Conservation (phyloP, 1,140 invertebrate species). For the Apis cerana region DNA sequence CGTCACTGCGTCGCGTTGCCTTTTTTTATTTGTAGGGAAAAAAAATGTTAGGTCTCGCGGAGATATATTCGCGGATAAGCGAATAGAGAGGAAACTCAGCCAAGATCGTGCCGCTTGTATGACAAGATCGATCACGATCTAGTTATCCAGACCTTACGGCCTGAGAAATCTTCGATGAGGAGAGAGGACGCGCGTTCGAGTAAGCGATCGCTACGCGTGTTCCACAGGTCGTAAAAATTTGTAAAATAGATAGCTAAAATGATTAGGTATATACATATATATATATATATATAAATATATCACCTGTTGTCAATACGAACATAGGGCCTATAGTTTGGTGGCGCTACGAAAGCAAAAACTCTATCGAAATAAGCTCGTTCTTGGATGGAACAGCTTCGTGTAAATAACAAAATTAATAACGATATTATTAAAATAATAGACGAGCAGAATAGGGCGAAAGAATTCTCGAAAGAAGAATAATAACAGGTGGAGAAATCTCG, state of each 20-base stretch:
- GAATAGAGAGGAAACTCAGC: conserved; percentile 23
- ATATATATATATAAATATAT: conserved; percentile 65
- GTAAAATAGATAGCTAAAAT: conserved; percentile 77
- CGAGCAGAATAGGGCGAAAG: background rate
- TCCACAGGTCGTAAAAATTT: conserved; percentile 63
- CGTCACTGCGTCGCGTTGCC: conserved; percentile 58
- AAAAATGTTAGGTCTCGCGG: conserved; percentile 50
- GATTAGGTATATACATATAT: conserved; percentile 67
- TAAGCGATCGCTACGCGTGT: conserved; percentile 45
- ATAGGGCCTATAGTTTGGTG: conserved; percentile 75
- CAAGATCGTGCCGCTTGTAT: conserved; percentile 36
- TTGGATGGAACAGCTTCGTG: conserved; percentile 65
- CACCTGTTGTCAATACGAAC: conserved; percentile 79
- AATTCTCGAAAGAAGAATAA: background rate
- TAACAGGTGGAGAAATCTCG: conserved; percentile 25
- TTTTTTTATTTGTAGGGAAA: conserved; percentile 70
- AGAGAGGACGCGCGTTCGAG: conserved; percentile 9
- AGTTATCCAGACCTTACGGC: conserved; percentile 56
- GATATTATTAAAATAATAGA: conserved; percentile 37
- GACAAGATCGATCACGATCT: conserved; percentile 35
- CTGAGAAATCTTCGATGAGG: conserved; percentile 60
- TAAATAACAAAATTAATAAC: conserved; percentile 68
- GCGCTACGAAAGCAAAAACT: conserved; percentile 71
- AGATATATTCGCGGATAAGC: conserved; percentile 35
- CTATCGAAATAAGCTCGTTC: conserved; percentile 72